Percentiles rank a stretch among this genome's conserved stretches.
Evolutionary conservation across 2,888 invertebrate species (phyloP).

Genomic region (Oxyteleia sp.): DNA sequence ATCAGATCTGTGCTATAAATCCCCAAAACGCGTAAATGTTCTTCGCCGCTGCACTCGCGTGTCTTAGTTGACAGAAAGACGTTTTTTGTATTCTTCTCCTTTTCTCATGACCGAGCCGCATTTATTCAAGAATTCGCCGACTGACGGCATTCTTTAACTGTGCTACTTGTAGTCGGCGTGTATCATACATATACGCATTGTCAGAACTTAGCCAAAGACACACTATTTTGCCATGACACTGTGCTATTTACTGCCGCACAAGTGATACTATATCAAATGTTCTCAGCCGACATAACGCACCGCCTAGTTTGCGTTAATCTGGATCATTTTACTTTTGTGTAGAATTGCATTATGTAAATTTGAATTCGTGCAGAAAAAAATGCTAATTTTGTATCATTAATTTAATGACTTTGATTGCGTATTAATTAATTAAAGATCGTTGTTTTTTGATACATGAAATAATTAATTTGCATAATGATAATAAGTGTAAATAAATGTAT

Average conservation of each 20-base stretch:
- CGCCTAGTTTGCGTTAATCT: constrained; percentile 20
- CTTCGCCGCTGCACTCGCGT: not conserved
- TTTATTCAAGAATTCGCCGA: constrained; percentile 67
- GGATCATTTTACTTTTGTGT: constrained; percentile 62
- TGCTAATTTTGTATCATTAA: no score
- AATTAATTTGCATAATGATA: no score
- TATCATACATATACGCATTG: constrained; percentile 54
- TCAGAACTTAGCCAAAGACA: constrained; percentile 40
- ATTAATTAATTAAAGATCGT: no score
- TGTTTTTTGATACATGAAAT: no score
- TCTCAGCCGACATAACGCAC: constrained; percentile 34
- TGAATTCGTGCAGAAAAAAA: no score
- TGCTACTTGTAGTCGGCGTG: constrained; percentile 53
- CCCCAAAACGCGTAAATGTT: constrained; percentile 1
- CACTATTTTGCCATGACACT: constrained; percentile 37
- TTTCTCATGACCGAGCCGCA: constrained; percentile 62
- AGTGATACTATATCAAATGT: constrained; percentile 25
- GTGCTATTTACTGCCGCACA: constrained; percentile 41
- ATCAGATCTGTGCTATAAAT: no score
- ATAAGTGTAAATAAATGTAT: no score
- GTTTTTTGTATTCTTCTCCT: constrained; percentile 61
- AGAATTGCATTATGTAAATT: constrained; percentile 5
- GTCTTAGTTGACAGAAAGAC: constrained; percentile 35
- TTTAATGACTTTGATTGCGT: no score
- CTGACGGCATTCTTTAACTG: constrained; percentile 68